phyloP scores from a whole-genome alignment of 2,797 vertebrate genomes.

The Rhynchotus rufescens region DNA sequence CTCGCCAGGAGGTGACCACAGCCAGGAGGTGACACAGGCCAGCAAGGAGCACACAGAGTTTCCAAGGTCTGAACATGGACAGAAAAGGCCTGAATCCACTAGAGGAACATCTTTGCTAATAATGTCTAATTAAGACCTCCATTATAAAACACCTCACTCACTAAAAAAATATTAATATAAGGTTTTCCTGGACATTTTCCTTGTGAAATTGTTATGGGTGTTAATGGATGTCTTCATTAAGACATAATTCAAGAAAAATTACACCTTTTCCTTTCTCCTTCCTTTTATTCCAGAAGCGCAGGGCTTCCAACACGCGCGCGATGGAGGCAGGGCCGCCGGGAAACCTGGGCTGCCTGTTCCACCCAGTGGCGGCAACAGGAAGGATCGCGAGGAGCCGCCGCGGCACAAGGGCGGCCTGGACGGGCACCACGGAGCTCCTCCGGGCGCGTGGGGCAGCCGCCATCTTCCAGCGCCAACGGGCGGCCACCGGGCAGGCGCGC shows the following conservation, averaged over 20 bases:
- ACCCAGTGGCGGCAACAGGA: constrained; percentile 63
- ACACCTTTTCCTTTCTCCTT: background rate
- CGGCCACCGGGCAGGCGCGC: too few relatives aligned
- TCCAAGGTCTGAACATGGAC: background rate
- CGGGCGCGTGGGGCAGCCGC: background rate
- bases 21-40: background rate
- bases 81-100: constrained; percentile 18
- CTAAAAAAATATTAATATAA: constrained; percentile 26
- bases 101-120: constrained; percentile 51
- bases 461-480: background rate
- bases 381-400: background rate
- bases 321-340: background rate
- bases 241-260: constrained; percentile 57
- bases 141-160: constrained; percentile 70
- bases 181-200: constrained; percentile 65
- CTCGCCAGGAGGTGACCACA: too few relatives aligned
- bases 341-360: constrained; percentile 68
- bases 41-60: background rate
- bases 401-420: background rate
- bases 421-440: too few relatives aligned
- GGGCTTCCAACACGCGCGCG: background rate
- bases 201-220: constrained; percentile 62
- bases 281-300: background rate
- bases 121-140: constrained; percentile 74
- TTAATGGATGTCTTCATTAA: constrained; percentile 75